A percentile compares a stretch with the other conserved stretches of the same genome.
phyloP scores from a whole-genome alignment of 2,888 invertebrate species.

The Sminthurides aquaticus region DNA sequence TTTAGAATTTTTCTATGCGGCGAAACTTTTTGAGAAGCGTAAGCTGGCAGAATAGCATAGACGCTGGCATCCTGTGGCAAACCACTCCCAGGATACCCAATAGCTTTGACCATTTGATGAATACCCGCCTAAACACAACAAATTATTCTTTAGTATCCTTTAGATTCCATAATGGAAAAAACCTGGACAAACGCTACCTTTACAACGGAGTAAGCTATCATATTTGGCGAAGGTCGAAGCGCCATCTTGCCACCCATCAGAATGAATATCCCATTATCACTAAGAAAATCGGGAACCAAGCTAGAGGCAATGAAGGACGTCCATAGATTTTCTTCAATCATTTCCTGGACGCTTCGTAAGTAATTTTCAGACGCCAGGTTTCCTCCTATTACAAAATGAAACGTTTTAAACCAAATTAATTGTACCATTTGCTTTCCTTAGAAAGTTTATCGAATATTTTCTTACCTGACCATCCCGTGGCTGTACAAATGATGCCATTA shows the following conservation, averaged over 20 bases:
- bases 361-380: constrained; percentile 9
- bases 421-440: not conserved
- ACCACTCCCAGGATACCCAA: constrained; percentile 12
- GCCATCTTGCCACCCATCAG: constrained; percentile 15
- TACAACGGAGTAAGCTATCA: constrained; percentile 16
- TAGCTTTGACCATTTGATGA: constrained; percentile 12
- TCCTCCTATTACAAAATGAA: constrained; percentile 5
- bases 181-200: constrained; percentile 13
- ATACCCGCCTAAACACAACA: constrained; percentile 13
- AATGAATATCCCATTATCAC: constrained; percentile 15
- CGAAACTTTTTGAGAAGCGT: not conserved
- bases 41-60: constrained; percentile 16
- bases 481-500: constrained; percentile 18
- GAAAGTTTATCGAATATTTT: not conserved
- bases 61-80: constrained; percentile 13
- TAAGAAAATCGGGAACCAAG: constrained; percentile 10
- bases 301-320: constrained; percentile 14
- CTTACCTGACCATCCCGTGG: constrained; percentile 18
- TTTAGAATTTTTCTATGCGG: not conserved
- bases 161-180: too few species aligned
- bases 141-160: not conserved
- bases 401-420: not conserved
- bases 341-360: constrained; percentile 11
- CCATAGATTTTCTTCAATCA: constrained; percentile 18
- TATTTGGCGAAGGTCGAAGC: constrained; percentile 9